phyloP scores from a whole-genome alignment of 2,113 vertebrate genomes.

The Urocitellus parryii region DNA sequence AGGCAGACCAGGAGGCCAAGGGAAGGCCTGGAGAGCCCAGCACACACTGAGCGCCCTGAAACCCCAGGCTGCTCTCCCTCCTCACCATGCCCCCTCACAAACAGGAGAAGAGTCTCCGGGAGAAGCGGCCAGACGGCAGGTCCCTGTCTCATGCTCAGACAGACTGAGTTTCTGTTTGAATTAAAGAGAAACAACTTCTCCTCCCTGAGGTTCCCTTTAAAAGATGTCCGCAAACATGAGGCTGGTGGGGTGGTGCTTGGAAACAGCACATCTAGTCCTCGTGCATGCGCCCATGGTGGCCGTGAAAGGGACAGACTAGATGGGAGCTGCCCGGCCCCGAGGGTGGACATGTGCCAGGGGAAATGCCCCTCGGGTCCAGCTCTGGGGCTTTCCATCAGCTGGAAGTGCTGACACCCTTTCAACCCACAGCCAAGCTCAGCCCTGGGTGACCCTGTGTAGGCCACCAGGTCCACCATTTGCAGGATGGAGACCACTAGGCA shows the following conservation, averaged over 20 bases:
- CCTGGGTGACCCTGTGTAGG: rapidly evolving
- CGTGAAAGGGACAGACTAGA: rapidly evolving
- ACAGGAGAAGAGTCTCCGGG: background rate
- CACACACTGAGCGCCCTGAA: rapidly evolving
- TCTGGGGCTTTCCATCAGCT: no score
- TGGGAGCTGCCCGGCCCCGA: background rate
- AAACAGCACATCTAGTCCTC: background rate
- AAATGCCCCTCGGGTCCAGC: background rate
- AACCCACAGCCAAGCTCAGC: background rate
- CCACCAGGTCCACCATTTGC: background rate
- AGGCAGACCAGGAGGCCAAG: background rate
- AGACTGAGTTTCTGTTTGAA: background rate
- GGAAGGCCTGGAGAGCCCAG: background rate
- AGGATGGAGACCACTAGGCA: background rate
- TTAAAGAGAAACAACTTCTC: background rate
- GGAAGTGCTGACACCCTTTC: background rate
- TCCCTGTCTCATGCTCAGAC: background rate
- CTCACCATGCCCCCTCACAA: no score
- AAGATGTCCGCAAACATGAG: background rate
- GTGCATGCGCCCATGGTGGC: no score
- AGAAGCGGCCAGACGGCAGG: rapidly evolving
- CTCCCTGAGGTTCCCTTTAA: background rate
- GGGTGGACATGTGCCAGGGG: background rate
- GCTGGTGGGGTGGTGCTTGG: background rate
- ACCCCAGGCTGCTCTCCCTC: rapidly evolving